Conservation (phyloP, 2,797 vertebrate species). For the Lateolabrax maculatus region DNA sequence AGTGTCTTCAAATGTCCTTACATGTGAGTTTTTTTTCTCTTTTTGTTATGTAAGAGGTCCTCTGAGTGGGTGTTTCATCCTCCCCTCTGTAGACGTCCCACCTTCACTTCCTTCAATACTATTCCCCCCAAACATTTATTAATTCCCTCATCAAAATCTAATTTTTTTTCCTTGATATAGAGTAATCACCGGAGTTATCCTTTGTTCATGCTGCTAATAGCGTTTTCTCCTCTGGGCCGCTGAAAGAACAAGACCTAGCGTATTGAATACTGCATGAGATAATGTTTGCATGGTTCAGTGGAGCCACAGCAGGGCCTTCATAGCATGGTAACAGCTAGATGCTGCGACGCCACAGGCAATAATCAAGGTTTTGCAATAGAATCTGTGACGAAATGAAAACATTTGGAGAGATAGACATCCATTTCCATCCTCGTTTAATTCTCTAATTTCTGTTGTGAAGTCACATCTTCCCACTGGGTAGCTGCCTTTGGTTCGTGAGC, state of each 20-base stretch:
- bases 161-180: conserved; percentile 16
- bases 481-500: background rate
- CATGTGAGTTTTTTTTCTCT: background rate
- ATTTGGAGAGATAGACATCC: background rate
- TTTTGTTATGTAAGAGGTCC: conserved; percentile 52
- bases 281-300: conserved; percentile 76
- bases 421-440: background rate
- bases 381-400: conserved; percentile 14
- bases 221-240: conserved; percentile 31
- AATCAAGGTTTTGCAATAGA: conserved; percentile 27
- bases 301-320: conserved; percentile 46
- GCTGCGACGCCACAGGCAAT: background rate
- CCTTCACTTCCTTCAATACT: background rate
- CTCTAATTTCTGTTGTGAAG: too few species aligned
- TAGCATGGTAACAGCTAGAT: conserved; percentile 20
- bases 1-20: background rate
- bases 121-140: conserved; percentile 7
- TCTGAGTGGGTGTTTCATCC: background rate
- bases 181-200: conserved; percentile 28
- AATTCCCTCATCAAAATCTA: conserved; percentile 5
- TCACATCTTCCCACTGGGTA: background rate
- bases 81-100: conserved; percentile 1
- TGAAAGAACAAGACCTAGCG: conserved; percentile 46
- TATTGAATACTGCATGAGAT: conserved; percentile 84
- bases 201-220: conserved; percentile 54